phyloP scores from a whole-genome alignment of 2,888 invertebrate species.

The Kuschelorhynchus macadamiae region DNA sequence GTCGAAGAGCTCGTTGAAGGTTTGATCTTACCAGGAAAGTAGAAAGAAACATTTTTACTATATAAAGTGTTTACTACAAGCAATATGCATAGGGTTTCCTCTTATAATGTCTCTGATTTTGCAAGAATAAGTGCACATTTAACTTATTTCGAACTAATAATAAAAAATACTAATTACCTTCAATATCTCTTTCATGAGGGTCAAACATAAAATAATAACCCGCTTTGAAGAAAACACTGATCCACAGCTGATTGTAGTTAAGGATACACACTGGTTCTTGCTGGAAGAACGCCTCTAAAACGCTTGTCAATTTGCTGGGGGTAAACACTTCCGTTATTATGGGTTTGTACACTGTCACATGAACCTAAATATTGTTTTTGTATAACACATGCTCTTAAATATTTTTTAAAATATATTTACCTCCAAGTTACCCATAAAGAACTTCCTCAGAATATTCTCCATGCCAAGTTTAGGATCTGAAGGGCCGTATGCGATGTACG shows the following conservation, averaged over 20 bases:
- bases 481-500: slow-evolving; percentile 72
- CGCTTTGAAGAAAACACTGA: slow-evolving; percentile 71
- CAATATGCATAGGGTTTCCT: no score
- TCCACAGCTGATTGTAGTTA: slow-evolving; percentile 70
- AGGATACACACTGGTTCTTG: slow-evolving; percentile 73
- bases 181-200: slow-evolving; percentile 72
- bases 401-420: no score
- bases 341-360: slow-evolving; percentile 61
- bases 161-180: no score
- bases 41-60: no score
- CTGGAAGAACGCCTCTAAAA: slow-evolving; percentile 73
- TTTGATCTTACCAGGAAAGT: no score
- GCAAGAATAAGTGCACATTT: no score
- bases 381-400: no score
- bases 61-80: no score
- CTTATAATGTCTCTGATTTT: no score
- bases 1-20: no score
- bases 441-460: slow-evolving; percentile 69
- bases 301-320: slow-evolving; percentile 55
- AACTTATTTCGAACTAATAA: no score
- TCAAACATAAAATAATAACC: slow-evolving; percentile 76
- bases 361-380: slow-evolving; percentile 55
- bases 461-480: slow-evolving; percentile 66
- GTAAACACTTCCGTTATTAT: slow-evolving; percentile 59
- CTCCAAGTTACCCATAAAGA: slow-evolving; percentile 71